Evolutionary conservation across 2,888 invertebrate species (phyloP).

Genomic region (Orchesellides sinensis): DNA sequence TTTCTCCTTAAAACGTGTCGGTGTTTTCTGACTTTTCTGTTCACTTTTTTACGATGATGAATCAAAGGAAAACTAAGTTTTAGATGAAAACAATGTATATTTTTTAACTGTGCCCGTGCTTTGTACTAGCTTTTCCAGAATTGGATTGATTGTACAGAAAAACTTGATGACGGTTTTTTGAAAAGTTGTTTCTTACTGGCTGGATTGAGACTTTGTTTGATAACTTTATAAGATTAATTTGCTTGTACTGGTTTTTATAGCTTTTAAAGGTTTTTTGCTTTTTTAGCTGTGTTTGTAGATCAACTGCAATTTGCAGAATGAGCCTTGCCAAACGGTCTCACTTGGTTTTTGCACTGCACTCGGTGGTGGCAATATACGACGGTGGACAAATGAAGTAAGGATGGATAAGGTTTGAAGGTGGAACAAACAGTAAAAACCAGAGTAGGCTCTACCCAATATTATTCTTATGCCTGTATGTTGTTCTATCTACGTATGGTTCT

Average conservation of each 20-base stretch:
- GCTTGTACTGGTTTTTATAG: constrained; percentile 7
- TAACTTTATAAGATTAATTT: not conserved
- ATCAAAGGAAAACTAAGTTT: too few species aligned
- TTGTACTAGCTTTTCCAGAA: constrained; percentile 12
- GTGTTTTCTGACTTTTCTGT: too few species aligned
- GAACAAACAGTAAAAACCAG: not conserved
- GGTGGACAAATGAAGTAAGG: constrained; percentile 24
- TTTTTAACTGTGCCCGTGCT: constrained; percentile 10
- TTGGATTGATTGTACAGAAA: not conserved
- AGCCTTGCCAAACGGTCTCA: constrained; percentile 49
- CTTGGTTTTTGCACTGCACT: constrained; percentile 53
- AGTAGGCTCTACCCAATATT: too few species aligned
- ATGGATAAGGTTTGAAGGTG: constrained; percentile 9
- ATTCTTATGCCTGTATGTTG: too few species aligned
- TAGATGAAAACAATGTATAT: too few species aligned
- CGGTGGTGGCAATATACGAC: too few species aligned
- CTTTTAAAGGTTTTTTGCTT: not conserved
- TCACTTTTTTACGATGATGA: too few species aligned
- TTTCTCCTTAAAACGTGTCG: too few species aligned
- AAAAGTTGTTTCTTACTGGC: not conserved
- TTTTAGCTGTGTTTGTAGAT: constrained; percentile 34
- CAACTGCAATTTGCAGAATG: constrained; percentile 59
- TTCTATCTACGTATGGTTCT: too few species aligned
- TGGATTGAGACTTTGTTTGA: constrained; percentile 6
- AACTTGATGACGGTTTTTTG: too few species aligned